These are phyloP conservation scores for Hydropotes inermis DNA, from an alignment of 2,113 vertebrate genomes.

Conservation along the genomic window DNA sequence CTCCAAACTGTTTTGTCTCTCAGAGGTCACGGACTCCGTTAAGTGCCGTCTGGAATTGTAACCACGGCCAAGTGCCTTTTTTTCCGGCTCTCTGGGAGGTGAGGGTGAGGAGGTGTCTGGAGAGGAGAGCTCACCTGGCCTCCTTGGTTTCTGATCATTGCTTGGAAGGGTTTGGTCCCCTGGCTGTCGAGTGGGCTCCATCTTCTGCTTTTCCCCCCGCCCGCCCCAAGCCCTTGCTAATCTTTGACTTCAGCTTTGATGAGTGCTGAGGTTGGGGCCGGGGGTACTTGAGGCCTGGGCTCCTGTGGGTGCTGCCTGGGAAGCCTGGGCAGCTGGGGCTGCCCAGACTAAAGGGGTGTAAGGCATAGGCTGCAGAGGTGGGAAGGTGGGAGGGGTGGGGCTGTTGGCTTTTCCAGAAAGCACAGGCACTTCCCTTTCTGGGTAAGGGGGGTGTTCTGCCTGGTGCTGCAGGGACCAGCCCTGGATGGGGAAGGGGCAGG, in stretches of 20 bases:
- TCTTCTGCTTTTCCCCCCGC: not conserved
- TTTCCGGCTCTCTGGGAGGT: not conserved
- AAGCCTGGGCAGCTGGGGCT: not conserved
- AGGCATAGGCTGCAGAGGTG: not conserved
- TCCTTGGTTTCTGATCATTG: not conserved
- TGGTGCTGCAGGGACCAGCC: not conserved
- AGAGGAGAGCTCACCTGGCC: not conserved
- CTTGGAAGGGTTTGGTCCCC: not conserved
- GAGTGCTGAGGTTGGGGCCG: not conserved
- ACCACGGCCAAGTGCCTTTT: not conserved
- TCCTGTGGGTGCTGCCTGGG: not conserved
- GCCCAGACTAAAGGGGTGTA: not conserved
- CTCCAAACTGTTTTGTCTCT: not conserved
- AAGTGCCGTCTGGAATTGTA: not conserved
- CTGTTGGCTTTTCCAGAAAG: not conserved
- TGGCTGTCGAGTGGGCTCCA: not conserved
- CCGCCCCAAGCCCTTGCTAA: not conserved
- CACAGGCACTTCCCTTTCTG: not conserved
- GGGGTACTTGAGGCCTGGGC: not conserved
- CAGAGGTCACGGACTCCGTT: not conserved
- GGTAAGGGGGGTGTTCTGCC: rapidly evolving
- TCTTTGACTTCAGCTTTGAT: not conserved
- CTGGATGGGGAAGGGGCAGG: not conserved
- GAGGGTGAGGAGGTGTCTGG: not conserved
- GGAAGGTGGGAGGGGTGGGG: rapidly evolving